Base-by-base conservation (phyloP, 2,888 invertebrate genomes). In the Cecidostiba fungosa region DNA sequence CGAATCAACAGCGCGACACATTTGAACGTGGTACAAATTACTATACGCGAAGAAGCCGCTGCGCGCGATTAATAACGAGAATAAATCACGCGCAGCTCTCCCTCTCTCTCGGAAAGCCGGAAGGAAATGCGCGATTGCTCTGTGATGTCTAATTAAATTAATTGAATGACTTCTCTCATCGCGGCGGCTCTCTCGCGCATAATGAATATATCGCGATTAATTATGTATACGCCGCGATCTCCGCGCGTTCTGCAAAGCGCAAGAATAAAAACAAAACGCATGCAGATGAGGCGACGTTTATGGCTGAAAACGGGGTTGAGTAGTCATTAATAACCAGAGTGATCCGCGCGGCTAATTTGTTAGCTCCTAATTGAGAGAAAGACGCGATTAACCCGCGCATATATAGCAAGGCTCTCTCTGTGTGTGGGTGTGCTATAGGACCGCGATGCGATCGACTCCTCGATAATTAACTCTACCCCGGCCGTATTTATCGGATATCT, bases 401-500 rank as follows among this genome's bases (percentile, higher is more conserved):
- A 78, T 29, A 29, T 8, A 70, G 59, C 16, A 32, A 29, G 39
- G 54, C 19, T 73, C 39, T 1, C 39, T n/a, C 39, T n/a, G n/a
- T 36, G n/a, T 4, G 39, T 3, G 26, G 1, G n/a, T 4, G 39
- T 3, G 26, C 0, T 59, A 39, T 32, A 76, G 50, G 47, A 12
- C n/a, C 54, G 54, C n/a, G n/a, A n/a, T 6, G 54, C 32, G 77
- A 81, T 81, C 81, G 77, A 76, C 82, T 82, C n/a, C 70, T 73
- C 66, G 84, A 84, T 84, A 84, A 86, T 86, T 86, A 86, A 86
- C 84, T 36, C 80, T 62, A 76, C 2, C 77, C 32, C 36, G 50
- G 36, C 39, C 50, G 80, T 76, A 81, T 77, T 84, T 78, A 86
- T 86, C 86, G 72, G 69, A 43, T 83, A 39, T 76, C 70, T 23